These are phyloP conservation scores for Trachelipus rathkii DNA, from an alignment of 1,140 invertebrate genomes.

Conservation along the genomic window DNA sequence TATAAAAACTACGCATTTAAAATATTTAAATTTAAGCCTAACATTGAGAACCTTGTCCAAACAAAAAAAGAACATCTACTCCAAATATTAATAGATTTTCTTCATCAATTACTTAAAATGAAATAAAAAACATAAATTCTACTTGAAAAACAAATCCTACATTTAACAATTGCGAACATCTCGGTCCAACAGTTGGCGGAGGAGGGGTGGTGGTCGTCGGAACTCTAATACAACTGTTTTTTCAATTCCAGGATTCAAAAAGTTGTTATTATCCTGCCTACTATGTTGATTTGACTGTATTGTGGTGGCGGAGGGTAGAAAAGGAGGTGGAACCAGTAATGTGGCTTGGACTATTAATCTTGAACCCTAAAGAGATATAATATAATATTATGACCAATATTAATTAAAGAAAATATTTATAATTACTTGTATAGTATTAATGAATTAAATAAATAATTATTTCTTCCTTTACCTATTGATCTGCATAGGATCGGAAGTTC, in stretches of 20 bases:
- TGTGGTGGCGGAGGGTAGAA: background rate
- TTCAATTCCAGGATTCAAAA: background rate
- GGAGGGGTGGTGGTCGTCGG: background rate
- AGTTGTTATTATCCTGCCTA: background rate
- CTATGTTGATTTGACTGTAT: background rate
- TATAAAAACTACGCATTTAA: background rate
- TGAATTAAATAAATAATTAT: no score
- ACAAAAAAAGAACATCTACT: no score
- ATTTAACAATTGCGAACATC: conserved; percentile 22
- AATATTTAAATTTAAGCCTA: background rate
- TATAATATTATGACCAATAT: no score
- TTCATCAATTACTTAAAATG: no score
- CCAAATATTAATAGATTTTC: no score
- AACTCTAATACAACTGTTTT: background rate
- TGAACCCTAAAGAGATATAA: no score
- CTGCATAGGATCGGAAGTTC: no score
- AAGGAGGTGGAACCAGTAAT: background rate
- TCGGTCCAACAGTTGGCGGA: conserved; percentile 24
- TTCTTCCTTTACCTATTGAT: no score
- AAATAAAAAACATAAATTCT: background rate
- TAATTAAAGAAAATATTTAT: no score
- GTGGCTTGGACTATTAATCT: background rate
- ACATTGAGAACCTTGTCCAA: no score
- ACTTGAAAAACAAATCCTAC: background rate
- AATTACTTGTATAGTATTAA: no score